phyloP scores from a whole-genome alignment of 1,140 invertebrate genomes.

The Hestina assimilis region DNA sequence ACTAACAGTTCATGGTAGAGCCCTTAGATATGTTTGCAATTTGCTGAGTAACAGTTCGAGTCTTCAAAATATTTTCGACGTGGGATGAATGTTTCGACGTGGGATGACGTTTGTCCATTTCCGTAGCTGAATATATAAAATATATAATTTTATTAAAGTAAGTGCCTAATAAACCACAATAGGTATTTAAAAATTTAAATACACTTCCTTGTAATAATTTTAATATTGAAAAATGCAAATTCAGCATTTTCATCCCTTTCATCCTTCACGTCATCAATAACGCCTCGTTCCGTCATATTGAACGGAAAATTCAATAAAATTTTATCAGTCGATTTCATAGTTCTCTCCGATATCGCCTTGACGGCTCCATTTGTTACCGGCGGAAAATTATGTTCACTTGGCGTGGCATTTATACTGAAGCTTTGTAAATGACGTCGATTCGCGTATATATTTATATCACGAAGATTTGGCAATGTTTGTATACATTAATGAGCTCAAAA shows the following conservation, averaged over 20 bases:
- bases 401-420: conserved; percentile 7
- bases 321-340: conserved; percentile 64
- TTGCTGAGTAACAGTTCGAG: too few relatives aligned
- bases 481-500: too few relatives aligned
- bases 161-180: not conserved
- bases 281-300: conserved; percentile 52
- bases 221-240: conserved; percentile 19
- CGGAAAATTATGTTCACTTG: conserved; percentile 11
- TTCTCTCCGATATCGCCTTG: conserved; percentile 42
- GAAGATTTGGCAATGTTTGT: not conserved
- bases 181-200: not conserved
- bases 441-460: not conserved
- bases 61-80: too few relatives aligned
- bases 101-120: too few relatives aligned
- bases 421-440: conserved; percentile 3
- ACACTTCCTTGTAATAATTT: conserved; percentile 6
- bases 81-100: too few relatives aligned
- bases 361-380: conserved; percentile 46
- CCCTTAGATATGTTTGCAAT: too few relatives aligned
- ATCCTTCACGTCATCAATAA: conserved; percentile 55
- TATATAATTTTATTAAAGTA: too few relatives aligned
- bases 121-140: too few relatives aligned
- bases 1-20: too few relatives aligned
- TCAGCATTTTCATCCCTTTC: conserved; percentile 15
- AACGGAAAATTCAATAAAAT: conserved; percentile 73